Evolutionary conservation across 2,888 invertebrate species (phyloP).

Genomic region (Allygus modestus): DNA sequence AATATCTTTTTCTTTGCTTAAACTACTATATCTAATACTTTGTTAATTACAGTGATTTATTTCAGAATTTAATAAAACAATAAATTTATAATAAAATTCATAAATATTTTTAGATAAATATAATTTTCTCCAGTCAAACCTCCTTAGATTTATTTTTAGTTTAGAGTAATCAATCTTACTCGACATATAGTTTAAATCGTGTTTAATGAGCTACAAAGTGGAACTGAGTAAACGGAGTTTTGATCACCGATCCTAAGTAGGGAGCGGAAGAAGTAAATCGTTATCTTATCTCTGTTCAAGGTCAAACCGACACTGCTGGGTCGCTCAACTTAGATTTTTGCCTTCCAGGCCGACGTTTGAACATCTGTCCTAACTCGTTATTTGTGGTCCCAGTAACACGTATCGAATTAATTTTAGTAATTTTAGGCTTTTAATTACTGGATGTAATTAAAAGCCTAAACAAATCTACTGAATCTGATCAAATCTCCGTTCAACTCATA

Average conservation of each 20-base stretch:
- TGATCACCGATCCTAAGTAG: neutral
- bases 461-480: neutral
- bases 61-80: neutral
- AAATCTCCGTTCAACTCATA: neutral
- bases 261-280: neutral
- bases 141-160: no score
- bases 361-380: neutral
- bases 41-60: neutral
- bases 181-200: neutral
- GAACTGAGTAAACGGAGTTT: neutral
- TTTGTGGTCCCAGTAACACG: neutral
- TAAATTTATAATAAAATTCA: neutral
- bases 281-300: conserved; percentile 1
- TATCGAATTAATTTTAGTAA: no score
- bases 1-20: neutral
- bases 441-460: neutral
- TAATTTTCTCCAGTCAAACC: neutral
- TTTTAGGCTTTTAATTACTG: no score
- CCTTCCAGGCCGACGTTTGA: neutral
- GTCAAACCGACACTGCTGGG: neutral
- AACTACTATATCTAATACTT: neutral
- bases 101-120: neutral
- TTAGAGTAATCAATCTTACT: neutral
- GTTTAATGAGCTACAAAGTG: neutral
- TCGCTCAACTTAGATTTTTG: no score